A percentile compares a stretch with the other conserved stretches of the same genome.
phyloP scores from a whole-genome alignment of 1,140 invertebrate species.

The Drosophila parabipectinata region DNA sequence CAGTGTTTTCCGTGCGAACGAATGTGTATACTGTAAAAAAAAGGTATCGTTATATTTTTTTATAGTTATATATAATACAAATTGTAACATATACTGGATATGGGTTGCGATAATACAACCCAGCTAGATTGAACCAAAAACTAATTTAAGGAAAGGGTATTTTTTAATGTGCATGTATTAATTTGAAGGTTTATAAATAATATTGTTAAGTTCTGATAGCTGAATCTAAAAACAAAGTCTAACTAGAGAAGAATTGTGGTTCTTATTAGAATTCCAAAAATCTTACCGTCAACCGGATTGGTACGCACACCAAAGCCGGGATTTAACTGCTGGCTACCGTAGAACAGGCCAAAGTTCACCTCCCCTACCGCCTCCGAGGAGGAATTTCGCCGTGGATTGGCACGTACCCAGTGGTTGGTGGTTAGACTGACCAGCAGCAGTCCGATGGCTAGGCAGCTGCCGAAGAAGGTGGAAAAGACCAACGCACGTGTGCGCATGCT shows the following conservation, averaged over 20 bases:
- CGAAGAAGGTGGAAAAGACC: constrained; percentile 95
- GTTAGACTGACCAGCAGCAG: constrained; percentile 92
- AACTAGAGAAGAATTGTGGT: too few relatives aligned
- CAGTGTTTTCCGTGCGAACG: constrained; percentile 68
- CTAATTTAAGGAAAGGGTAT: too few relatives aligned
- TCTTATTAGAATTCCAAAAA: neutral
- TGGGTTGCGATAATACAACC: too few relatives aligned
- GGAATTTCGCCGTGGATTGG: constrained; percentile 89
- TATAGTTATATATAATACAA: too few relatives aligned
- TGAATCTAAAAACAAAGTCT: too few relatives aligned
- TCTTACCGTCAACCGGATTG: constrained; percentile 63
- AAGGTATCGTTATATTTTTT: neutral
- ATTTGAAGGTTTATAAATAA: too few relatives aligned
- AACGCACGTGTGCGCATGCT: constrained; percentile 84
- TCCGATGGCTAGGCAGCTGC: constrained; percentile 92
- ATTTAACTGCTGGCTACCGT: constrained; percentile 92
- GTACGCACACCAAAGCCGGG: constrained; percentile 92
- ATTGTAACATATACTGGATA: too few relatives aligned
- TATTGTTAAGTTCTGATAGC: too few relatives aligned
- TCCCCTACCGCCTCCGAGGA: constrained; percentile 89
- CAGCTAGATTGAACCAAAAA: too few relatives aligned
- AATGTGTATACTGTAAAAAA: constrained; percentile 64
- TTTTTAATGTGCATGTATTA: too few relatives aligned
- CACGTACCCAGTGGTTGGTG: constrained; percentile 94
- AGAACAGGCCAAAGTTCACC: constrained; percentile 93